These are phyloP conservation scores for Leucophenga varia DNA, from an alignment of 1,140 invertebrate genomes.

Conservation along the genomic window DNA sequence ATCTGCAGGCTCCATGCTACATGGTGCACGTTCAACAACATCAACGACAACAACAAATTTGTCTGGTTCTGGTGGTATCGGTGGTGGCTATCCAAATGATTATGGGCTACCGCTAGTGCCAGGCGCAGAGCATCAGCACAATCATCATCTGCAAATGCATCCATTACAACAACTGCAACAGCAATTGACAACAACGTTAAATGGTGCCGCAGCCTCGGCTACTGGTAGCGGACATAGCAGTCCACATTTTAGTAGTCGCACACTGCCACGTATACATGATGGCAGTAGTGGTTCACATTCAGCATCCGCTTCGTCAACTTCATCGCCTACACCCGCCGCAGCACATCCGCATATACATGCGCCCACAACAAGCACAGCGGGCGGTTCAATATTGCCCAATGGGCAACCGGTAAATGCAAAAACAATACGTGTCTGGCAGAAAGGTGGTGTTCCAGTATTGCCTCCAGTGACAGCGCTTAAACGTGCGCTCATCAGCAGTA, in stretches of 20 bases:
- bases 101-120: conserved; percentile 73
- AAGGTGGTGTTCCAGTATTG: conserved; percentile 75
- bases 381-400: conserved; percentile 45
- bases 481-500: conserved; percentile 74
- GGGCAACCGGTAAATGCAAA: conserved; percentile 64
- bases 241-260: conserved; percentile 43
- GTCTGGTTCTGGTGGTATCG: conserved; percentile 34
- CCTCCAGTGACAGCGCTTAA: conserved; percentile 77
- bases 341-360: conserved; percentile 2
- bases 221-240: conserved; percentile 28
- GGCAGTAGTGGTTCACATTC: conserved; percentile 32
- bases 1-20: conserved; percentile 7
- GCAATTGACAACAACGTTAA: conserved; percentile 35
- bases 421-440: conserved; percentile 81
- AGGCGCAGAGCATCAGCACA: conserved; percentile 51
- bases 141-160: conserved; percentile 51
- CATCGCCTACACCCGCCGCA: conserved; percentile 21
- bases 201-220: conserved; percentile 19
- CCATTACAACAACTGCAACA: conserved; percentile 46
- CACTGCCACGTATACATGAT: conserved; percentile 43
- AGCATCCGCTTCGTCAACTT: conserved; percentile 22
- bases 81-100: conserved; percentile 69
- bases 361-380: conserved; percentile 27
- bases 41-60: conserved; percentile 47
- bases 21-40: conserved; percentile 40